Evolutionary conservation across 1,140 invertebrate species (phyloP), one percentile per base, ranked within the genome.

Genomic region (Carcinoscorpius rotundicauda): DNA sequence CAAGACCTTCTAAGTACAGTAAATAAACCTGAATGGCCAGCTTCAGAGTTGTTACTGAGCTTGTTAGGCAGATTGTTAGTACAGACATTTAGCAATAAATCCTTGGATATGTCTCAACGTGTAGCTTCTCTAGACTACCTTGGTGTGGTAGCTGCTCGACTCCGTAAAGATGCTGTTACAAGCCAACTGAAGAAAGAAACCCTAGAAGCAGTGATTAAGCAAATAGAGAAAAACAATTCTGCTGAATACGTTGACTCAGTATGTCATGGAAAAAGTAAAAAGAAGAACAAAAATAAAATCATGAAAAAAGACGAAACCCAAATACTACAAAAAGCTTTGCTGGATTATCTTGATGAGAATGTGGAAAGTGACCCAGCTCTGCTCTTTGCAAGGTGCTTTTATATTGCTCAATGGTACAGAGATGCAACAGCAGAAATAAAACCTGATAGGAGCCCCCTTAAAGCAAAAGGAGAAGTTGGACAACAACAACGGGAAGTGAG

Each of bases 11-110:
- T 99, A 51, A 87, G 91, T 4, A 97, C 96, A 0, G 92, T 98
- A 0, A 98, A 99, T 76, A 98, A 97, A 79, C 97, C 97, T 0
- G 95, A 99, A 76, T 99, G 97, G 96, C 97, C 97, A 48, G 95
- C 96, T 3, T 91, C 97, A 4, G 97, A 99, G 76, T 76, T 98
- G 50, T 78, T 99, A 52, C 81, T 99, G 1, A 96, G 91, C 77
- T 79, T 99, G 52, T 81, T 99, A 8, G 96, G 96, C 57, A 93
- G 87, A 62, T 84, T 99, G 74, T 78, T 99, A 64, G 91, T 93
- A 8, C 85, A 86, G 68, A 95, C 97, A 79, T 95, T 97, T 76
- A 89, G 91, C n/a, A 94, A 95, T 76, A 98, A 98, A 78, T 83
- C 85, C n/a, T 88, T 89, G 64, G 96, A 98, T 74, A 94, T 97